These are phyloP conservation scores for Pangasius djambal DNA, from an alignment of 2,797 vertebrate genomes.

Conservation along the genomic window DNA sequence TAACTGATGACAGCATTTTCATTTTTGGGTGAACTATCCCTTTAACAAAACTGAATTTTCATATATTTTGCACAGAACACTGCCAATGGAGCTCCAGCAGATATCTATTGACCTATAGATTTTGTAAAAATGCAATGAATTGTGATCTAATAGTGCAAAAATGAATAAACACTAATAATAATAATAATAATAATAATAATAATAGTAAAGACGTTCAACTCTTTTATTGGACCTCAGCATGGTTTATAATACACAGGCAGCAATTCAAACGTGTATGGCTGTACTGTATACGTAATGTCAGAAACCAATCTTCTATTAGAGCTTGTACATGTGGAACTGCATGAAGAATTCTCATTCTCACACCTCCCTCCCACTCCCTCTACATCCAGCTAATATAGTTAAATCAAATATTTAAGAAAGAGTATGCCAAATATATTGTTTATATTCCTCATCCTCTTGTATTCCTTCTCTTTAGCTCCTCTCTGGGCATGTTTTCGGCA, in stretches of 20 bases:
- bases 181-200: no score
- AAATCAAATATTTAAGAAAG: constrained; percentile 8
- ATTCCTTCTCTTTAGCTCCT: not conserved
- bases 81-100: not conserved
- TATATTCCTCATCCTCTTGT: not conserved
- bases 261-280: constrained; percentile 6
- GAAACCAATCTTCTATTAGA: not conserved
- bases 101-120: not conserved
- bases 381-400: not conserved
- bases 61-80: not conserved
- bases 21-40: no score
- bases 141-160: not conserved
- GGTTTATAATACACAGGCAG: constrained; percentile 1
- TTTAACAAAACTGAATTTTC: not conserved
- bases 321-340: not conserved
- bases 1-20: no score
- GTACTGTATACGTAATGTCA: constrained; percentile 10
- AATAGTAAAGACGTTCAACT: not conserved
- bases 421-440: not conserved
- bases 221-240: not conserved
- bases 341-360: not conserved
- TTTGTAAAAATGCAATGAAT: not conserved
- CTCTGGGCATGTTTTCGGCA: constrained; percentile 80
- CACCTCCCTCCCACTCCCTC: no score
- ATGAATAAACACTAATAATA: not conserved